A percentile compares a stretch with the other conserved stretches of the same genome.
Conservation (phyloP, 2,113 vertebrate genomes). For the Meleagris gallopavo region DNA sequence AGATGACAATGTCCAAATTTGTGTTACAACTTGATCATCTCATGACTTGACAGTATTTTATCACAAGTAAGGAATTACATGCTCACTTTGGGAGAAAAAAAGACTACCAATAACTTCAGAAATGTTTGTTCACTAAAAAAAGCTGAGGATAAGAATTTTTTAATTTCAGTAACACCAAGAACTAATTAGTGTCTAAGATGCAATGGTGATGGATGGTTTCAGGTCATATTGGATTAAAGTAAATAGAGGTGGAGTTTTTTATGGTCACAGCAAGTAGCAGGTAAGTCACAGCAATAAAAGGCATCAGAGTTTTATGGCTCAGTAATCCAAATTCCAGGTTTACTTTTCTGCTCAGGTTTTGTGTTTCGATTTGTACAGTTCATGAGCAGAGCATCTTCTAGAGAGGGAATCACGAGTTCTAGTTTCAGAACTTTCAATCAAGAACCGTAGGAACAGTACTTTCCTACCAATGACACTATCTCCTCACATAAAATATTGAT, state of each 20-base stretch:
- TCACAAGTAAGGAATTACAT: background rate
- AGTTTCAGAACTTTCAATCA: background rate
- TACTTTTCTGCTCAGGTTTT: background rate
- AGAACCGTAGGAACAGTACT: background rate
- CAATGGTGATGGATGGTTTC: background rate
- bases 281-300: background rate
- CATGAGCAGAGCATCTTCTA: background rate
- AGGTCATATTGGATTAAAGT: background rate
- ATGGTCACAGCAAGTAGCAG: too few species aligned
- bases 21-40: background rate
- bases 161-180: background rate
- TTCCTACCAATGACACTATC: background rate
- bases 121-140: background rate
- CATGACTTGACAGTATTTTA: background rate
- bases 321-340: background rate
- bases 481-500: background rate
- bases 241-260: background rate
- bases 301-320: background rate
- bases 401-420: background rate
- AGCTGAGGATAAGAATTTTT: background rate
- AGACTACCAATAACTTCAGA: background rate
- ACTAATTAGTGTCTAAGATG: background rate
- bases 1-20: rapidly evolving
- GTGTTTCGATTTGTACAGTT: background rate
- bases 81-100: background rate